A percentile compares a stretch with the other conserved stretches of the same genome.
Evolutionary conservation across 53 echinoderm and acorn worm genomes (phyloP).

Genomic region (Echinometra lucunter): DNA sequence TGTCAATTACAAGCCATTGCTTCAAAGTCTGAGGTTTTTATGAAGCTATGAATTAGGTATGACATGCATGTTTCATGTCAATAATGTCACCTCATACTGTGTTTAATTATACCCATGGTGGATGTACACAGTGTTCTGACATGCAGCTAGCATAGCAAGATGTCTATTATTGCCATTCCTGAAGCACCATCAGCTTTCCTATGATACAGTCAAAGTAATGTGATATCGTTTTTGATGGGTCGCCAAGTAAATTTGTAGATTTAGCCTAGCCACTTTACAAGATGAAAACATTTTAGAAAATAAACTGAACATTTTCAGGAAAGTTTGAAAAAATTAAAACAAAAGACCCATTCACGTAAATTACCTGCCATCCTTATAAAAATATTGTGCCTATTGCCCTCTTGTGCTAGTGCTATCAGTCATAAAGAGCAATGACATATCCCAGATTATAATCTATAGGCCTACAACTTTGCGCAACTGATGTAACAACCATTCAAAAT

Average conservation of each 20-base stretch:
- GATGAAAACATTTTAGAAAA: not conserved
- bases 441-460: no score
- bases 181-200: not conserved
- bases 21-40: slow-evolving; percentile 22
- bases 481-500: no score
- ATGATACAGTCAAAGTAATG: not conserved
- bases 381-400: no score
- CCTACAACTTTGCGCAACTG: no score
- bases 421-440: no score
- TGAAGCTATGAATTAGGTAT: slow-evolving; percentile 12
- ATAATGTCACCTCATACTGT: slow-evolving; percentile 14
- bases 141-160: not conserved
- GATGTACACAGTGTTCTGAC: not conserved
- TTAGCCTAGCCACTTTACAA: not conserved
- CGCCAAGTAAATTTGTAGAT: no score
- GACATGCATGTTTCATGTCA: slow-evolving; percentile 45
- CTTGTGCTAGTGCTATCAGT: no score
- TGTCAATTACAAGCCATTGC: slow-evolving; percentile 36
- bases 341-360: no score
- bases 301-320: no score
- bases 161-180: not conserved
- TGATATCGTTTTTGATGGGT: not conserved
- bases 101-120: slow-evolving; percentile 49
- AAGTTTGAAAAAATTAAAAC: no score
- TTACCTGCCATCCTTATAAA: no score